Base-by-base conservation (phyloP, 2,113 vertebrate species). In the Labeo rohita region DNA sequence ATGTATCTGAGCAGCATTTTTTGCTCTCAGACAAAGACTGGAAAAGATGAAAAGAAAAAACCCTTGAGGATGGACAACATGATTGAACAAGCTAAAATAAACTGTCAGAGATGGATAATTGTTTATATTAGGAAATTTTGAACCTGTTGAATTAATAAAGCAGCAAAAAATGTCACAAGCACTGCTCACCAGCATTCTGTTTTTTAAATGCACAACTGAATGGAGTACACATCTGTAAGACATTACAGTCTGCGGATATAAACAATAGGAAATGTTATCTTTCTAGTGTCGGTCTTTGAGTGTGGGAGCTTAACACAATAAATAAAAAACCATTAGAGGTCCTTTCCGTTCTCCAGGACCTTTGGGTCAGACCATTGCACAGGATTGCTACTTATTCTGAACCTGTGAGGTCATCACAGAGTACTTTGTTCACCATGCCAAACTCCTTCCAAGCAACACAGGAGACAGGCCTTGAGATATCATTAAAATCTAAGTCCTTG, bases 371-470 rank as follows among this genome's bases (percentile, higher is more conserved):
- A 87, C 78, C 82, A 82, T 73, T 36, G 34, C 70, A 85, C 39
- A 73, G 81, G 85, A 83, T 85, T 87, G 87, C 83, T 85, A 39
- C 49, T 87, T 87, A 75, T 85, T 72, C 61, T 80, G 47, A 87
- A 78, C 70, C 83, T 75, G 83, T 87, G 84, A 87, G 66, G 84
- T 87, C 77, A 87, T 87, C 80, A 61, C 65, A 59, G 36, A 84
- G 12, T 59, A 47, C 52, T 85, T 75, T 70, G 8, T 18, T 88
- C 34, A 23, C 74, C 28, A 73, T 52, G 70, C 85, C 85, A 89
- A 73, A 65, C 54, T 49, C 76, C 77, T 68, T 89, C 83, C 66
- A 87, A 81, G 83, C 80, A 79, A 28, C 74, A 47, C 66, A 65
- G 16, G 50, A 87, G 85, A 65, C 39, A 87, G 16, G 73, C 73